Evolutionary conservation across 2,797 vertebrate species (phyloP).

Genomic region (Tangara arthus): DNA sequence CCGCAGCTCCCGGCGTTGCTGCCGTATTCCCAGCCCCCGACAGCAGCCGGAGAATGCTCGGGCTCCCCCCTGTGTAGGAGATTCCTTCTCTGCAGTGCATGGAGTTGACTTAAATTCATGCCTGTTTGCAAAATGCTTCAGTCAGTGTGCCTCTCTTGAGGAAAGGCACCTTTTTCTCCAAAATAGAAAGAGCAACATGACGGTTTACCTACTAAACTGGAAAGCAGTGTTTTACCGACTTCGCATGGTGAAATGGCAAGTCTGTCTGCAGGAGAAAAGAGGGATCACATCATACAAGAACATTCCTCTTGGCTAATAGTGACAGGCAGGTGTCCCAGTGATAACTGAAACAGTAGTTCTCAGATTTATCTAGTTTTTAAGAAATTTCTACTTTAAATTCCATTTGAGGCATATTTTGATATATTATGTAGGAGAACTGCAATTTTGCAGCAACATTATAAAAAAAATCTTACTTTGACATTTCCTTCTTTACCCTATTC

Average conservation of each 20-base stretch:
- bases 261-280: neutral
- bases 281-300: fast-evolving
- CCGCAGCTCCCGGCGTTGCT: neutral
- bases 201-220: fast-evolving
- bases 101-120: neutral
- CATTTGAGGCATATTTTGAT: neutral
- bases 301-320: neutral
- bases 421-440: neutral
- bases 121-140: neutral
- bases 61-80: slow-evolving; percentile 61
- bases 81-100: neutral
- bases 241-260: neutral
- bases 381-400: neutral
- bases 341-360: neutral
- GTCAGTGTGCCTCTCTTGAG: neutral
- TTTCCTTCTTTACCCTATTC: neutral
- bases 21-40: neutral
- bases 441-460: neutral
- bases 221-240: neutral
- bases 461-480: neutral
- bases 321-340: neutral
- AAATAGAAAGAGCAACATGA: neutral
- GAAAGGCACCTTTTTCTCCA: neutral
- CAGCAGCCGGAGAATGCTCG: slow-evolving; percentile 14
- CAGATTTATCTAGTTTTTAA: neutral